A percentile compares a stretch with the other conserved stretches of the same genome.
Evolutionary conservation across 2,113 vertebrate genomes (phyloP).

Genomic region (Noturus placidus): DNA sequence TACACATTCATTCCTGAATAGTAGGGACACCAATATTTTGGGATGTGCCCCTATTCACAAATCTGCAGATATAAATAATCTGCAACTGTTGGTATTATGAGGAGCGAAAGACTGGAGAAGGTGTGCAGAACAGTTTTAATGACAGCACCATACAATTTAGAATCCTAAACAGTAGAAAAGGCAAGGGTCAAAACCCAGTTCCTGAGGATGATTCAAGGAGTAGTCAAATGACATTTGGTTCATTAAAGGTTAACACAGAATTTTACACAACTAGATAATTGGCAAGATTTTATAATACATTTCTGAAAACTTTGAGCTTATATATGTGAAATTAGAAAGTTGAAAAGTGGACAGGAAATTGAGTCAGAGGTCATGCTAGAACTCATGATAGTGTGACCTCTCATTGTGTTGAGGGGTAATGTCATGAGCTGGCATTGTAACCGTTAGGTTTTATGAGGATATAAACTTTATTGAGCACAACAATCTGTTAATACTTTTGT

Average conservation of each 20-base stretch:
- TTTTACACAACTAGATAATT: not conserved
- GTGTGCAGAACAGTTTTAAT: not conserved
- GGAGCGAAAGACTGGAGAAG: not conserved
- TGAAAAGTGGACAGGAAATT: slow-evolving; percentile 5
- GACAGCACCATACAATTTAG: not conserved
- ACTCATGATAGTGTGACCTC: not conserved
- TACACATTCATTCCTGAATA: not conserved
- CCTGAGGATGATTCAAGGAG: not conserved
- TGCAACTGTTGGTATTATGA: not conserved
- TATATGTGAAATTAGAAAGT: not conserved
- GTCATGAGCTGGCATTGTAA: not conserved
- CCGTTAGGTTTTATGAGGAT: not conserved
- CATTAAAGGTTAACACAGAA: not conserved
- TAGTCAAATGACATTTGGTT: not conserved
- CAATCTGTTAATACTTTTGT: not conserved
- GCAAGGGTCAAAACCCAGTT: not conserved
- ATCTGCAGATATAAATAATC: not conserved
- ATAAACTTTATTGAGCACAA: not conserved
- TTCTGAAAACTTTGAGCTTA: not conserved
- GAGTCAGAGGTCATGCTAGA: not conserved
- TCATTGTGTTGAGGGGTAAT: not conserved
- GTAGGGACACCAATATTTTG: not conserved
- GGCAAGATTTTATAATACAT: not conserved
- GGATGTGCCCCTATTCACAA: not conserved
- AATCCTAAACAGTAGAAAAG: not conserved